phyloP scores from a whole-genome alignment of 2,888 invertebrate species.

The Nebria salina region DNA sequence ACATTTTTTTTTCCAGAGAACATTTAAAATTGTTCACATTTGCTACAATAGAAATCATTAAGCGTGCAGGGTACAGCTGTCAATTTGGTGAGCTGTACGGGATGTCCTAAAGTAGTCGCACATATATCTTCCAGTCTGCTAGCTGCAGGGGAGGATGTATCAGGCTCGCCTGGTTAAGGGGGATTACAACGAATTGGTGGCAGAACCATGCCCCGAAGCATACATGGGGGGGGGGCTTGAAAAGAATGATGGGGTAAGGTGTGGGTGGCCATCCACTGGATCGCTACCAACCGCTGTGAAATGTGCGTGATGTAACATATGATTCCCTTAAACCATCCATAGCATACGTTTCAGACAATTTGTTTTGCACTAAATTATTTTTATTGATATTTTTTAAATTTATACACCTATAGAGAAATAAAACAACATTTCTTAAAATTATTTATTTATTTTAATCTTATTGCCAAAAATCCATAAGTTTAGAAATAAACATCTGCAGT shows the following conservation, averaged over 20 bases:
- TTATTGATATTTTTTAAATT: no score
- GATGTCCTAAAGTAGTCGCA: not conserved
- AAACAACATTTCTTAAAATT: no score
- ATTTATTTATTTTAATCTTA: no score
- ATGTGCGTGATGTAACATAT: conserved; percentile 35
- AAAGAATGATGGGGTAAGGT: not conserved
- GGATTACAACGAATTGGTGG: not conserved
- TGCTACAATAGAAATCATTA: not conserved
- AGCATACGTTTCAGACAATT: not conserved
- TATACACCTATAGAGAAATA: no score
- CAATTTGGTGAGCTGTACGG: not conserved
- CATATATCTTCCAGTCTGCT: not conserved
- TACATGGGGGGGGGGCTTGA: not conserved
- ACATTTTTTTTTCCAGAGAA: no score
- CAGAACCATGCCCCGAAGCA: not conserved
- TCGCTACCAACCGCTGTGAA: conserved; percentile 24
- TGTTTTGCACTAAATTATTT: not conserved
- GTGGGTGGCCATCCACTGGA: not conserved
- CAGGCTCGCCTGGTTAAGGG: not conserved
- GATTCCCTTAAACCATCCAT: conserved; percentile 29
- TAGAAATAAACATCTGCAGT: no score
- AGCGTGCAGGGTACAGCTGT: not conserved
- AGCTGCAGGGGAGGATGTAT: not conserved
- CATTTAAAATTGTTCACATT: no score
- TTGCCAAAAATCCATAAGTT: no score